Conservation (phyloP, 2,797 vertebrate genomes). For the Tinamus major region DNA sequence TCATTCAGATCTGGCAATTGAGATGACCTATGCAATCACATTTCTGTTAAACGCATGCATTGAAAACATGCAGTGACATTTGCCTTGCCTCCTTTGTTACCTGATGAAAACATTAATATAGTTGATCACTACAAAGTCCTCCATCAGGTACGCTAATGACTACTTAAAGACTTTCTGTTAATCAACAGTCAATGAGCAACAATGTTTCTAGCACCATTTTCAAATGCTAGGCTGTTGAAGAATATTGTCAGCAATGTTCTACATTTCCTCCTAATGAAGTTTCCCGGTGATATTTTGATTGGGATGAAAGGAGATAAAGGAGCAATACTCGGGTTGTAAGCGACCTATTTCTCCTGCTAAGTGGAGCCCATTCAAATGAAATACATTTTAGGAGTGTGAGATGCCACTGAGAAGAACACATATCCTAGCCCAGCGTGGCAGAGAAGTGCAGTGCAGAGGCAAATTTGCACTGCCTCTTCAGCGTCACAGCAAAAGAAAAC, state of each 20-base stretch:
- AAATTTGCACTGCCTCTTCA: not conserved
- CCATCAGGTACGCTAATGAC: slow-evolving; percentile 20
- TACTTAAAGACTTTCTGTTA: not conserved
- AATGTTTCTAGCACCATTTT: not conserved
- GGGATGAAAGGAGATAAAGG: not conserved
- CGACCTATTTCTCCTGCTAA: not conserved
- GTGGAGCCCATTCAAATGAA: not conserved
- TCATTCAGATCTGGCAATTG: not conserved
- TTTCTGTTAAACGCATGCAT: not conserved
- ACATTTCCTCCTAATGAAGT: slow-evolving; percentile 28
- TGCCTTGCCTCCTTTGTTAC: not conserved
- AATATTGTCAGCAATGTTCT: not conserved
- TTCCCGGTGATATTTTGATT: not conserved
- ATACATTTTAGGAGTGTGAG: not conserved
- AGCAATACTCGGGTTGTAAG: not conserved
- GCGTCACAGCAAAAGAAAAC: not conserved
- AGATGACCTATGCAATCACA: not conserved
- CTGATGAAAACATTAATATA: not conserved
- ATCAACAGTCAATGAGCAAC: not conserved
- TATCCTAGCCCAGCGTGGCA: not conserved
- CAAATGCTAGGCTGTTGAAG: not conserved
- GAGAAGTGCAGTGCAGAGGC: not conserved
- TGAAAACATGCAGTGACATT: not conserved
- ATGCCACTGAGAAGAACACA: not conserved
- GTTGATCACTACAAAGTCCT: not conserved